Base-by-base conservation (phyloP, 2,113 vertebrate genomes). In the Burhinus oedicnemus region DNA sequence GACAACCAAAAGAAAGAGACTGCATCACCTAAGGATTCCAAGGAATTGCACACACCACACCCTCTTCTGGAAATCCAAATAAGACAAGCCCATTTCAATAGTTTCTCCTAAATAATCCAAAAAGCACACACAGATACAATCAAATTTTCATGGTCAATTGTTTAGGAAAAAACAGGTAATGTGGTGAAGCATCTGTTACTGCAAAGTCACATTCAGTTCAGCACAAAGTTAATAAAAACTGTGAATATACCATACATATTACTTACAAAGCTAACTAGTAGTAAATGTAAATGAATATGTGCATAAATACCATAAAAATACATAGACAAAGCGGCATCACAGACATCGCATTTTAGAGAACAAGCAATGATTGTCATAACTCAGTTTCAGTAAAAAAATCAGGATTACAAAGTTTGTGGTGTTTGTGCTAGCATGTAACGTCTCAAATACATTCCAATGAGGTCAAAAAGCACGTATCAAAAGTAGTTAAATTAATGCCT, bases 371-470 rank as follows among this genome's bases (percentile, higher is more conserved):
- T 95, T 79, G 40, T 76, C 62, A 70, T 82, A 79, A 95, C 81
- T 91, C 79, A 86, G 38, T 84, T 96, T 96, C 60, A 79, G 62
- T 66, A 84, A 47, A 74, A 77, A 95, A 75, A 89, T 47, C 16
- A 90, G 62, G 54, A 90, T 82, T 83, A 83, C 11, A 11, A 95
- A 89, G 49, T 74, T 96, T 88, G 21, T 92, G 57, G 66, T 92
- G 85, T 54, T 91, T 95, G 30, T 79, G 25, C n/a, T 78, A 49
- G 58, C 86, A 93, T 64, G 65, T 61, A 97, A n/a, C 54, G 96
- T 88, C 16, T 32, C 90, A 81, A 96, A 93, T 68, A 87, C 8
- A 23, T 77, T 91, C 55, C 36, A 80, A 64, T 52, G 47, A 75
- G 70, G 82, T 81, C 47, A 96, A 62, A 83, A 97, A 85, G 38